Percentiles rank a stretch among this genome's conserved stretches.
Conservation (phyloP, 2,888 invertebrate species). For the Tromatobia lineatoria region DNA sequence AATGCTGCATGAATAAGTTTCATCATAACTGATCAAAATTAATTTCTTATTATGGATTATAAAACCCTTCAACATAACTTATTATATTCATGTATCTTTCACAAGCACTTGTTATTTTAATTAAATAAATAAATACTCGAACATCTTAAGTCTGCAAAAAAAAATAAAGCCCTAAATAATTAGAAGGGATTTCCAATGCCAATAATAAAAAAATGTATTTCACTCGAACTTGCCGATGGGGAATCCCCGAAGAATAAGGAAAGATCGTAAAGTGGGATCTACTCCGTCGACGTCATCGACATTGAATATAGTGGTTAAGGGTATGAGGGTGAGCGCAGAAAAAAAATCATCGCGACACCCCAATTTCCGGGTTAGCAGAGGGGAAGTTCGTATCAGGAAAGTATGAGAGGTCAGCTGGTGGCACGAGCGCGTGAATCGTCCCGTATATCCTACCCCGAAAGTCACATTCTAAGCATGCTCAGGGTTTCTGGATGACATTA, state of each 20-base stretch:
- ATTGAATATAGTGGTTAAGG: slow-evolving; percentile 9
- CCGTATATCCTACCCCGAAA: slow-evolving; percentile 59
- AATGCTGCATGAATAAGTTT: neutral
- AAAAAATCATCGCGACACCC: slow-evolving; percentile 48
- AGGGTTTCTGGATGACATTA: slow-evolving; percentile 63
- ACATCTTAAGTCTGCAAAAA: neutral
- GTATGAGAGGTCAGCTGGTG: slow-evolving; percentile 75
- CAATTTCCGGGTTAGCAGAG: slow-evolving; percentile 70
- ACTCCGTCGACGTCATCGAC: neutral
- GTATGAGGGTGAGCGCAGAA: slow-evolving; percentile 31
- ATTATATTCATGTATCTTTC: too few species aligned
- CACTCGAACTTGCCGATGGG: neutral
- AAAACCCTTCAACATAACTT: too few species aligned
- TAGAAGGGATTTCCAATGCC: neutral
- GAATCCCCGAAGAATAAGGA: neutral
- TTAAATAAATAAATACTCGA: neutral
- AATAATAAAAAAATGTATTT: neutral
- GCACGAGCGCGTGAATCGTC: slow-evolving; percentile 55
- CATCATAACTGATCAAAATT: neutral
- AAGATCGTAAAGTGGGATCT: neutral
- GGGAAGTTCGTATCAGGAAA: slow-evolving; percentile 79
- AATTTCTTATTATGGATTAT: too few species aligned
- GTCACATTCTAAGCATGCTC: slow-evolving; percentile 64
- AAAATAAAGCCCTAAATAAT: neutral
- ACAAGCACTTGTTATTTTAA: neutral